Evolutionary conservation across 2,113 vertebrate species (phyloP).

Genomic region (Myotis brandtii): DNA sequence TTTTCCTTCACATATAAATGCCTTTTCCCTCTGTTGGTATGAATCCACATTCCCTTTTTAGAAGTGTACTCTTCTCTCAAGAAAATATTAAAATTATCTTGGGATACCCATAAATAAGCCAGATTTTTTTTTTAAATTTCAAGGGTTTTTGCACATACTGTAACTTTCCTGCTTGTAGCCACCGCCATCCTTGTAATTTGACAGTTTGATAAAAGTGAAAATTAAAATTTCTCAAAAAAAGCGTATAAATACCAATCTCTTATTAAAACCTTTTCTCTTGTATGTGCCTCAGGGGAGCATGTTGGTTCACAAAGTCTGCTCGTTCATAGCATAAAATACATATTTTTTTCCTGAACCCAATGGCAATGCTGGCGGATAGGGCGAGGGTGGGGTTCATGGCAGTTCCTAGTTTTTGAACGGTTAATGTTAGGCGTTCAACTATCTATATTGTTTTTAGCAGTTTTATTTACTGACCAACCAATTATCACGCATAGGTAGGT

Average conservation of each 20-base stretch:
- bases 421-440: slow-evolving; percentile 8
- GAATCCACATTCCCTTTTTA: slow-evolving; percentile 28
- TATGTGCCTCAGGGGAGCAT: background rate
- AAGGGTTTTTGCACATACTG: background rate
- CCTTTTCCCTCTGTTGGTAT: slow-evolving; percentile 17
- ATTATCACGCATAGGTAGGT: background rate
- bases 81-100: slow-evolving; percentile 52
- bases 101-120: slow-evolving; percentile 52
- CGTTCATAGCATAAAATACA: too few species aligned
- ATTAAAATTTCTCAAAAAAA: slow-evolving; percentile 58
- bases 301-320: background rate
- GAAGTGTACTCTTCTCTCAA: background rate
- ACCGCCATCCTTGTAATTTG: background rate
- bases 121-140: slow-evolving; percentile 1
- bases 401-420: background rate
- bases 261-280: background rate
- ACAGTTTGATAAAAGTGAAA: slow-evolving; percentile 24
- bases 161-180: slow-evolving; percentile 31
- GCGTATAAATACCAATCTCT: background rate
- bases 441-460: background rate
- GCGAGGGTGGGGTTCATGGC: background rate
- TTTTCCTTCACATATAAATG: background rate
- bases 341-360: background rate
- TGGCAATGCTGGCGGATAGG: background rate
- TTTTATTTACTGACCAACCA: background rate